Evolutionary conservation across 1,140 invertebrate species (phyloP).

Genomic region (Nephotettix cincticeps): DNA sequence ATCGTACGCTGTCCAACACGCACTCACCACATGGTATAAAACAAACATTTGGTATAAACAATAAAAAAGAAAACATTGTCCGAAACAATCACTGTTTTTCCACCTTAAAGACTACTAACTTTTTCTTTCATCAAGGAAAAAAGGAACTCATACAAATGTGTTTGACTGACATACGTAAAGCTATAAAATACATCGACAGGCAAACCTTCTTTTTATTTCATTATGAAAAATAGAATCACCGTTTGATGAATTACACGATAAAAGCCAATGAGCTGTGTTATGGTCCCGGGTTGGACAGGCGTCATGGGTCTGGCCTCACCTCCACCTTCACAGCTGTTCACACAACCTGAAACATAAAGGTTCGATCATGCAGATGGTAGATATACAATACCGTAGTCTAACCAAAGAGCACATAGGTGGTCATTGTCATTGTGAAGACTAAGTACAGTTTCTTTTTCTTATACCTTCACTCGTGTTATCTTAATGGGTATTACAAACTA

Average conservation of each 20-base stretch:
- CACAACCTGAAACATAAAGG: conserved; percentile 1
- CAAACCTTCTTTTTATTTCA: neutral
- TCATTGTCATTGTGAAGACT: no score
- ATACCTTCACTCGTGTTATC: no score
- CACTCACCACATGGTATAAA: neutral
- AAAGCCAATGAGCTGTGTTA: conserved; percentile 1
- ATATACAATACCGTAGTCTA: no score
- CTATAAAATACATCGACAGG: conserved; percentile 3
- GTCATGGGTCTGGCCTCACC: conserved; percentile 10
- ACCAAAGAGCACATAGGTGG: no score
- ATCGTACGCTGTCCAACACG: conserved; percentile 5
- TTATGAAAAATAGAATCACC: conserved; percentile 10
- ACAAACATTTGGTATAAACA: neutral
- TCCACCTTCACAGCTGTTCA: neutral
- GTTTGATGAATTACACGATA: conserved; percentile 3
- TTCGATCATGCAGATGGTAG: no score
- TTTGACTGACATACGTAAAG: neutral
- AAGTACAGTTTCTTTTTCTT: no score
- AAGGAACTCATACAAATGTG: conserved; percentile 11
- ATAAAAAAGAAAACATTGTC: conserved; percentile 6
- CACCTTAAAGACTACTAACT: neutral
- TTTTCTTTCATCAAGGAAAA: neutral
- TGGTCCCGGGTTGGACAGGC: conserved; percentile 11
- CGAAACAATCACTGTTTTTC: neutral
- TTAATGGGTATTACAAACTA: no score